Evolutionary conservation across 2,888 invertebrate genomes (phyloP).

Genomic region (Philereme vetulata): DNA sequence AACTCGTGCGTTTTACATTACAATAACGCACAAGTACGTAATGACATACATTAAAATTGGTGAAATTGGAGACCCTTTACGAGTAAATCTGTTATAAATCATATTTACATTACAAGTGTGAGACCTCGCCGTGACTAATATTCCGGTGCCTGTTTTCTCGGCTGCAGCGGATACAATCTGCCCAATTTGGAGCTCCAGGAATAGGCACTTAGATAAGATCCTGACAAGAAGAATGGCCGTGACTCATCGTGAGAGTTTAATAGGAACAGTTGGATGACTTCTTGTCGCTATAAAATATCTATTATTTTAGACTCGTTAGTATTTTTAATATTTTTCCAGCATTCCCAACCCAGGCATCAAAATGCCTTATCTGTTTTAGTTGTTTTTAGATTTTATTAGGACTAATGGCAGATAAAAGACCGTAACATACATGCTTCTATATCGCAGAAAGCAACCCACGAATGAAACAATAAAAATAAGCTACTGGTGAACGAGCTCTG

Average conservation of each 20-base stretch:
- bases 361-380: no score
- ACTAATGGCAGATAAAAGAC: no score
- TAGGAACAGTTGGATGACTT: constrained; percentile 27
- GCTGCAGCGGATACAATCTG: constrained; percentile 24
- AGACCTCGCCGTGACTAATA: constrained; percentile 2
- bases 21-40: no score
- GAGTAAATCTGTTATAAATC: no score
- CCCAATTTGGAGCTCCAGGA: constrained; percentile 35
- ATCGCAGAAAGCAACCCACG: neutral
- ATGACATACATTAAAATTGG: no score
- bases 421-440: neutral
- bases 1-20: no score
- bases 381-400: no score
- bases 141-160: constrained; percentile 17
- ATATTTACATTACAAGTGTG: constrained; percentile 1
- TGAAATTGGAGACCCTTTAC: no score
- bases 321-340: no score
- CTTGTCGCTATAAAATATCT: constrained; percentile 1
- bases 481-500: constrained; percentile 10
- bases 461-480: constrained; percentile 19
- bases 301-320: neutral
- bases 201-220: constrained; percentile 27
- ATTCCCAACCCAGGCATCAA: no score
- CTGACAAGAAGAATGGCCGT: constrained; percentile 25
- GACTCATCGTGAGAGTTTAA: constrained; percentile 30